phyloP scores from a whole-genome alignment of 1,140 invertebrate species.

The Procambarus virginalis region DNA sequence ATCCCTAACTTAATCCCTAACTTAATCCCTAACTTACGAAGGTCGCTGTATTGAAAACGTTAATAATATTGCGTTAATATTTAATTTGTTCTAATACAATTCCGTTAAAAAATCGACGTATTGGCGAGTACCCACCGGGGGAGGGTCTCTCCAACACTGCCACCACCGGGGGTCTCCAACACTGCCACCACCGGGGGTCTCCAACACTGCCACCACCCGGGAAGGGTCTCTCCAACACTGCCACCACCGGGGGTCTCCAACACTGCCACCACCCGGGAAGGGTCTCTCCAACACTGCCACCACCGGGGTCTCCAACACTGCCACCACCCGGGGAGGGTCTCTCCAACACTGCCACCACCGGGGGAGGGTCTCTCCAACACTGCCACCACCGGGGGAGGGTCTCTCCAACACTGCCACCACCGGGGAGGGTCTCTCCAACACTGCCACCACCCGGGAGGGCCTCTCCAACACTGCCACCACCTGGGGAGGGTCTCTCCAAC shows the following conservation, averaged over 20 bases:
- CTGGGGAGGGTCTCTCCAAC: too few species aligned
- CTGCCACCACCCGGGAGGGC: neutral
- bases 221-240: neutral
- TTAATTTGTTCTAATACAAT: too few species aligned
- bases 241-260: neutral
- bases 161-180: too few species aligned
- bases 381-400: neutral
- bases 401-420: neutral
- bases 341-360: neutral
- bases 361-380: neutral
- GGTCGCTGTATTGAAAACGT: too few species aligned
- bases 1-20: too few species aligned
- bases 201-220: too few species aligned
- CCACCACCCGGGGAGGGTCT: neutral
- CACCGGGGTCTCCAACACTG: neutral
- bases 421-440: neutral
- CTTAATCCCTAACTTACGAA: too few species aligned
- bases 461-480: neutral
- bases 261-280: neutral
- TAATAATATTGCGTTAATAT: too few species aligned
- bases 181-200: too few species aligned
- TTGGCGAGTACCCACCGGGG: too few species aligned
- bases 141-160: too few species aligned
- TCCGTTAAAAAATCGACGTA: too few species aligned
- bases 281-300: neutral